Base-by-base conservation (phyloP, 1,140 invertebrate species). In the Gerris buenoi region DNA sequence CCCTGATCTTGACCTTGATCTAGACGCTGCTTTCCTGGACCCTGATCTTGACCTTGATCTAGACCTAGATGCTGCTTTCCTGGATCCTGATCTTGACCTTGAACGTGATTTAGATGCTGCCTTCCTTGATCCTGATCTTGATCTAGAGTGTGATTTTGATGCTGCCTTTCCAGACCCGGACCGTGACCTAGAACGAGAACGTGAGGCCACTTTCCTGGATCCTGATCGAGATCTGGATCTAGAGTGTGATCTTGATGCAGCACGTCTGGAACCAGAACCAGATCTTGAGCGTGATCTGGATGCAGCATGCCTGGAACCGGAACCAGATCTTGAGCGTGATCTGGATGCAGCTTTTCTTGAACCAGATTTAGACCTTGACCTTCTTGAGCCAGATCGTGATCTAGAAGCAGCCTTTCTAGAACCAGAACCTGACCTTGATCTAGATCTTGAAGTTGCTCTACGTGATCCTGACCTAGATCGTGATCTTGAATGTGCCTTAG, bases 31-130 rank as follows among this genome's bases (percentile, higher is more conserved):
- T 26, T 15, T 27, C 26, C 67, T 1, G 1, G 73, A 74, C 26
- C 68, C 65, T 14, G 76, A 77, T 64, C 66, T 71, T 15, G 76
- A 76, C 22, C 71, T 66, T 10, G 73, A 73, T 65, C 71, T 69
- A 15, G 73, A 70, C 26, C 66, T 61, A 14, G 66, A 65, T 14
- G 71, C 14, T 27, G 65, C 57, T 72, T 46, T 63, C 25, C 67
- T 58, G 13, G 70, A 73, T 15, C 64, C 63, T 27, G 73, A 76
- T 68, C 67, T 73, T 46, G 76, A 46, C 60, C 63, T 33, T 60
- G 69, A 71, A 23, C 67, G 63, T 0, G 74, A 75, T 69, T 71
- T 72, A 29, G 77, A 77, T 14, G 71, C 69, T 64, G 67, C 29
- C 56, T 72, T 72, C 14, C 69, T 67, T n/a, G 71, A 72, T 27